phyloP scores from a whole-genome alignment of 2,797 vertebrate species.

The Onychomys leucogaster region DNA sequence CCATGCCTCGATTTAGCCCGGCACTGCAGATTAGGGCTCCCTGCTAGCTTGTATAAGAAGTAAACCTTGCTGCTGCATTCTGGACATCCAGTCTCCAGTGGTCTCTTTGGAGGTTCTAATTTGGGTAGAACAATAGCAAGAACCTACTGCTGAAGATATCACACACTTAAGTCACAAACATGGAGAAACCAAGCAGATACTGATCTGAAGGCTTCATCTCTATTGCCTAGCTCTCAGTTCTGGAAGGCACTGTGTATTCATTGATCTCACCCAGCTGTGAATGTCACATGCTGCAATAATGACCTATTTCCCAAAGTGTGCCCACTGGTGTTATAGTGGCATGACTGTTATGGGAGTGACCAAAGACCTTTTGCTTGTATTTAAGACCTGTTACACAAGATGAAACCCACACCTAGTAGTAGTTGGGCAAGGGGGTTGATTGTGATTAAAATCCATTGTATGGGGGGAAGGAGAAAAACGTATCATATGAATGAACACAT shows the following conservation, averaged over 20 bases:
- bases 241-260: neutral
- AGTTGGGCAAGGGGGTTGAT: neutral
- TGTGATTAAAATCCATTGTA: neutral
- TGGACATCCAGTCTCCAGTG: no score
- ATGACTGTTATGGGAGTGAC: neutral
- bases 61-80: no score
- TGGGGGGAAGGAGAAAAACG: neutral
- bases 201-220: neutral
- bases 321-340: neutral
- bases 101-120: no score
- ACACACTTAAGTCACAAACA: neutral
- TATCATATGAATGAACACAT: neutral
- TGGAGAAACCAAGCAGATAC: neutral
- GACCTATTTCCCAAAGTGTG: neutral
- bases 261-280: neutral
- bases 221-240: neutral
- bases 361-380: neutral
- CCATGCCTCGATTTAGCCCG: no score
- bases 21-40: no score
- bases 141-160: neutral
- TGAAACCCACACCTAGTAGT: neutral
- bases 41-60: no score
- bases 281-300: neutral
- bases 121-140: no score
- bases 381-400: neutral